These are phyloP conservation scores for Drosophila pruinosa DNA, from an alignment of 1,140 invertebrate genomes.

Conservation along the genomic window DNA sequence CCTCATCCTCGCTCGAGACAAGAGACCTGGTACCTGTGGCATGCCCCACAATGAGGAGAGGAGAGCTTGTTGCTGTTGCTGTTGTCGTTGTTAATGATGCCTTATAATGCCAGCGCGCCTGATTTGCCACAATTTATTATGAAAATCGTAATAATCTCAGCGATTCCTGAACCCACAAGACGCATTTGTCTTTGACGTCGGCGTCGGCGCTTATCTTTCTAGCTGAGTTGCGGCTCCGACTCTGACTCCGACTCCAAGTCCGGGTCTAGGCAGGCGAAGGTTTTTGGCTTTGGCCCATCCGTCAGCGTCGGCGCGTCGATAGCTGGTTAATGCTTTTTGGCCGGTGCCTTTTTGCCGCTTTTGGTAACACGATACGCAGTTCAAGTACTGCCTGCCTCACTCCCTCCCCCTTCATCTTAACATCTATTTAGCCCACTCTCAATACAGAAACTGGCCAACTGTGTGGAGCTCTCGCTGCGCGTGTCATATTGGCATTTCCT, in stretches of 20 bases:
- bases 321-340: conserved; percentile 69
- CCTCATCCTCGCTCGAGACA: conserved; percentile 31
- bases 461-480: conserved; percentile 49
- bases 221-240: neutral
- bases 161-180: conserved; percentile 80
- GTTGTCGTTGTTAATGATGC: conserved; percentile 80
- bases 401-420: neutral
- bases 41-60: conserved; percentile 30
- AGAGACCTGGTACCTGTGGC: too few species aligned
- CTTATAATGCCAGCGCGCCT: conserved; percentile 80
- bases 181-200: conserved; percentile 75
- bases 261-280: neutral
- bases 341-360: conserved; percentile 28
- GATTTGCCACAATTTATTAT: conserved; percentile 82
- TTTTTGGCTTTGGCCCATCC: conserved; percentile 47
- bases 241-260: neutral
- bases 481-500: conserved; percentile 81
- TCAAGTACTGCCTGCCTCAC: too few species aligned
- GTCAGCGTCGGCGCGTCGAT: conserved; percentile 73
- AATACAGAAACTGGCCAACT: conserved; percentile 8
- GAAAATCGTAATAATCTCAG: conserved; percentile 78
- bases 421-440: conserved; percentile 12
- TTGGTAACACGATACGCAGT: conserved; percentile 49
- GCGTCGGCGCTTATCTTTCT: conserved; percentile 67
- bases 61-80: conserved; percentile 31